Evolutionary conservation across 2,888 invertebrate species (phyloP), one percentile per base, ranked within the genome.

Genomic region (Entomobrya proxima): DNA sequence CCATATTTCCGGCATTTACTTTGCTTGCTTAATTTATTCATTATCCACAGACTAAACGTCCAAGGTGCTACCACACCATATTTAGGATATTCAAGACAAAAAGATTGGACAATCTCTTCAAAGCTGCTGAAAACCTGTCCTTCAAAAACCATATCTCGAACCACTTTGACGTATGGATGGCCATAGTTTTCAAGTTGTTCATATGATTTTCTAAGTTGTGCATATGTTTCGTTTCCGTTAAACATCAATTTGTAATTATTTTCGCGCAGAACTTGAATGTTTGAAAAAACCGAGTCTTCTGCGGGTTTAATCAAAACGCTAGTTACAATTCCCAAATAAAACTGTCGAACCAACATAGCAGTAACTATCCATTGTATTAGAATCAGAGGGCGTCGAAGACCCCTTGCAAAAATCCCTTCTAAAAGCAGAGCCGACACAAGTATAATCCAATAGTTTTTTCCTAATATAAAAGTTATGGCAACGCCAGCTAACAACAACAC

Each of bases 201-300:
- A 3, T 13, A 30, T 11, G 47, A 21, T 44, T 32, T 1, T 3
- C 64, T 27, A 1, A 47, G 13, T 4, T 24, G 11, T 24, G 2
- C 11, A n/a, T 64, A 11, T 27, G 27, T 7, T 7, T 1, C 1
- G 47, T 32, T 1, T 1, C 21, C 13, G 13, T 15, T 1, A 27
- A 77, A 77, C 9, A 78, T 9, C 27, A 78, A 24, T 7, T 47
- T 64, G 24, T 27, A 78, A 30, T 64, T 78, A 15, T 30, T 27
- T 18, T 58, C 18, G 13, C 32, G 27, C 13, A 78, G 27, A 15
- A 64, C 78, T n/a, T 3, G n/a, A 24, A 78, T 27, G 6, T 32
- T 64, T 0, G 47, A 24, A 1, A 32, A 40, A 0, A 24, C 18
- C 18, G 40, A 47, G 11, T 58, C 61, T 9, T 11, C 32, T 4